A percentile compares a stretch with the other conserved stretches of the same genome.
These are phyloP conservation scores for Rhingia campestris DNA, from an alignment of 2,888 invertebrate species.

Conservation along the genomic window DNA sequence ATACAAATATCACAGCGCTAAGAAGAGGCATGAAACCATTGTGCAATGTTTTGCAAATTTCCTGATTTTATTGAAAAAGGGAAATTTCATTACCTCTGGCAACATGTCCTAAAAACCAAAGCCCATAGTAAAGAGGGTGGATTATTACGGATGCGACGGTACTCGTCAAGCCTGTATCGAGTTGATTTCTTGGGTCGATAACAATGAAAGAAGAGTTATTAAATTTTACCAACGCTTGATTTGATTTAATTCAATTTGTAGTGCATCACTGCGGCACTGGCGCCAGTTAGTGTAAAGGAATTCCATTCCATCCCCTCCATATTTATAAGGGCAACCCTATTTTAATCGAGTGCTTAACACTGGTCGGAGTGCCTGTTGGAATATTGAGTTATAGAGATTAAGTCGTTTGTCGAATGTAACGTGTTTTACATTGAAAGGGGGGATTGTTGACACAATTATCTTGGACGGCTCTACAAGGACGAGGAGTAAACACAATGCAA, in stretches of 20 bases:
- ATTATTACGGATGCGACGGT: background rate
- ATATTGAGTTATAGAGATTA: constrained; percentile 67
- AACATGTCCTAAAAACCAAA: constrained; percentile 15
- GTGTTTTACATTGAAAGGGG: constrained; percentile 44
- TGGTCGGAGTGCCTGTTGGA: constrained; percentile 19
- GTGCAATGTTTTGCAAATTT: constrained; percentile 67
- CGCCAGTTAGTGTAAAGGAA: constrained; percentile 61
- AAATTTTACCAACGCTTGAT: constrained; percentile 71
- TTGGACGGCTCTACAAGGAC: constrained; percentile 8
- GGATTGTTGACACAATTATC: constrained; percentile 65
- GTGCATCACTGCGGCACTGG: constrained; percentile 53
- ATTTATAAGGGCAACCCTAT: constrained; percentile 40
- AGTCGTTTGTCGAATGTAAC: constrained; percentile 60
- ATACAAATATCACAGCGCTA: constrained; percentile 42
- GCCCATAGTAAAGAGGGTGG: constrained; percentile 44
- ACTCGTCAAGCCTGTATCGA: constrained; percentile 11
- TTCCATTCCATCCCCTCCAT: constrained; percentile 15
- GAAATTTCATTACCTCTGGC: constrained; percentile 67
- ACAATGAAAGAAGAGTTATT: constrained; percentile 70
- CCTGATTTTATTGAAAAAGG: constrained; percentile 58
- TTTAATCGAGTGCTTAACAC: constrained; percentile 56
- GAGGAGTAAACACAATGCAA: constrained; percentile 3
- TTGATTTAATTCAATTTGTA: constrained; percentile 71
- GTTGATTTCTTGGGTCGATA: constrained; percentile 57
- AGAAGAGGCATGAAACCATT: constrained; percentile 39